Evolutionary conservation across 92 coral and sea anemone genomes (phyloP), one percentile per base, ranked within the genome.

Genomic region (Phymanthus crucifer): DNA sequence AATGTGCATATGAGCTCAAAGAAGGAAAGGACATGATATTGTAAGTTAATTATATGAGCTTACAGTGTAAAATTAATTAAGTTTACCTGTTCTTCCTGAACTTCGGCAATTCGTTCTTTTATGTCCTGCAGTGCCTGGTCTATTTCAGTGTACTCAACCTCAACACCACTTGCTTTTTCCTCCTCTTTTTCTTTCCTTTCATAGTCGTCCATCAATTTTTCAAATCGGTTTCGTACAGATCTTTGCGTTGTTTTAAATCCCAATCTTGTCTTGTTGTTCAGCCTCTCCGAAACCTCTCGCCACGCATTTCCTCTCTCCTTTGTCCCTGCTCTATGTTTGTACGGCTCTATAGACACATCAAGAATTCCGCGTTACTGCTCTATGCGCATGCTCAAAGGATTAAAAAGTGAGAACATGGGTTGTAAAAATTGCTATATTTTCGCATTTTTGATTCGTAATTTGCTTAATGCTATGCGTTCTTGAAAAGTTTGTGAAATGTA

Each of bases 121-220:
- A 80, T 80, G 48, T 80, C 84, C 45, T 80, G 76, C 31, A 80
- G 77, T 64, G 84, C 78, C 72, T 80, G 71, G 32, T 80, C 84
- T 45, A 71, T 57, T 80, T 74, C 82, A 7, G 76, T 73, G 69
- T 80, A 85, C 58, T 80, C 89, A 45, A 75, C 86, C 35, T 81
- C 89, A 65, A 85, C 80, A 31, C 89, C 81, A 80, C 86, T 80
- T 58, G 85, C 81, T 78, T 56, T 82, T 54, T 57, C 70, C 64
- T 80, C 85, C 70, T 61, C 70, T 47, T 64, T 72, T 71, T 78
- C 81, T 40, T 85, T 85, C 19, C 56, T 45, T 64, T 85, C 83
- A 58, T 58, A 73, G 36, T 80, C 85, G 35, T 74, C 75, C 48
- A 75, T 21, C 67, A 74, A 56, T 54, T 80, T 80, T 14, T 85